phyloP scores from a whole-genome alignment of 23 tunicate species.

The Phallusia fumigata region DNA sequence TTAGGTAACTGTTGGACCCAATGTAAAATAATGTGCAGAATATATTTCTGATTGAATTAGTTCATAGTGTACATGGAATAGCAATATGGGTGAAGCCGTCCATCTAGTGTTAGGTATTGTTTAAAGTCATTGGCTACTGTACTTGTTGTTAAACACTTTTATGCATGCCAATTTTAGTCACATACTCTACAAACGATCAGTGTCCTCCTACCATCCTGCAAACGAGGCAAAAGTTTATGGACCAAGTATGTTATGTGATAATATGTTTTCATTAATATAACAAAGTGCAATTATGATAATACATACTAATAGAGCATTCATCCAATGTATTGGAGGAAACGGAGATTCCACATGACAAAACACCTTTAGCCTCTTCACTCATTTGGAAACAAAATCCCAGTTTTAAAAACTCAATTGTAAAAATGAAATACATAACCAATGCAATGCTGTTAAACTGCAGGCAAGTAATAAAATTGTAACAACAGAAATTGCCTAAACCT shows the following conservation, averaged over 20 bases:
- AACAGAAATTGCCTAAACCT: too few relatives aligned
- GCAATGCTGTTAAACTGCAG: constrained; percentile 3
- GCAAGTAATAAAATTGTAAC: not conserved
- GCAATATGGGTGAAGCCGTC: too few relatives aligned
- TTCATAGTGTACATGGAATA: too few relatives aligned
- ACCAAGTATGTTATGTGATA: not conserved
- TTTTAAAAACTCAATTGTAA: not conserved
- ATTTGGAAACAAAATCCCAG: not conserved
- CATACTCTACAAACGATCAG: not conserved
- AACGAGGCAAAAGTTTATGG: not conserved
- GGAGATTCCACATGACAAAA: not conserved
- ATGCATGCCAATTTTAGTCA: too few relatives aligned
- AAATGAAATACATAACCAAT: constrained; percentile 3
- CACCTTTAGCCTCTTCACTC: not conserved
- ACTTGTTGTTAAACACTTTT: too few relatives aligned
- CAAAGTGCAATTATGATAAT: not conserved
- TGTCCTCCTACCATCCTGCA: not conserved
- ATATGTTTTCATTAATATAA: not conserved
- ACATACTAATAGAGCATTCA: not conserved
- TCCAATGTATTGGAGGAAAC: not conserved
- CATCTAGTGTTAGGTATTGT: too few relatives aligned
- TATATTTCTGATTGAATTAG: too few relatives aligned
- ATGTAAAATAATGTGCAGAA: too few relatives aligned
- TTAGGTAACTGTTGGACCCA: too few relatives aligned
- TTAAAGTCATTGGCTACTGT: too few relatives aligned